Conservation (phyloP, 2,797 vertebrate genomes). For the Manis crassicaudata region DNA sequence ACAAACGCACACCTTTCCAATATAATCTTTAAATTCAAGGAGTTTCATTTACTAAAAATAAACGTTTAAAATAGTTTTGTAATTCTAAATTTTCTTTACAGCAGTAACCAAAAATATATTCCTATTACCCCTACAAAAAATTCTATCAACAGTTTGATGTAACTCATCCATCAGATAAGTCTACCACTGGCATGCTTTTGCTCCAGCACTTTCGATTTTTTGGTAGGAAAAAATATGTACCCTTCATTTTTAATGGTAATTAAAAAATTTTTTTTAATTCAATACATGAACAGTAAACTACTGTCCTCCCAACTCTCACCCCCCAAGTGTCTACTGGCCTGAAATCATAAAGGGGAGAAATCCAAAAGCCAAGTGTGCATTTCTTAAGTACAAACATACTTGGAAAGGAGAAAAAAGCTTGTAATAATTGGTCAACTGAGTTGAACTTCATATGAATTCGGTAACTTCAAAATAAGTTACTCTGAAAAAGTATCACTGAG, state of each 20-base stretch:
- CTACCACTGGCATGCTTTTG: neutral
- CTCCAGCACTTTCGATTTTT: slow-evolving; percentile 38
- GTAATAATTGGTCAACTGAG: neutral
- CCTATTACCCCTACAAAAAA: neutral
- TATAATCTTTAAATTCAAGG: neutral
- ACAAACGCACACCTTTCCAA: neutral
- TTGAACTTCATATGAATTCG: slow-evolving; percentile 58
- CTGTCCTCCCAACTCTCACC: neutral
- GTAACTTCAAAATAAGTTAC: slow-evolving; percentile 46
- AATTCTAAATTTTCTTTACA: slow-evolving; percentile 27
- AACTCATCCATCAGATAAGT: neutral
- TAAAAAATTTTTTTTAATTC: slow-evolving; percentile 15
- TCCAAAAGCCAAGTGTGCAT: neutral
- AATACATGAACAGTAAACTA: neutral
- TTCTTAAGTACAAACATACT: neutral
- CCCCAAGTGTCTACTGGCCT: neutral
- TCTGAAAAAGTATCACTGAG: neutral
- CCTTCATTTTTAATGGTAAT: slow-evolving; percentile 13
- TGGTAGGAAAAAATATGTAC: neutral
- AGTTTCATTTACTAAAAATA: neutral
- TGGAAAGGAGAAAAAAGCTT: slow-evolving; percentile 16
- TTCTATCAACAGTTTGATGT: neutral
- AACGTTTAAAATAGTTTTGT: neutral
- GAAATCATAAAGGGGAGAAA: slow-evolving; percentile 24
- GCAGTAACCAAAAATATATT: neutral